Conservation (phyloP, 1,140 invertebrate genomes). For the Diorhabda elongata region DNA sequence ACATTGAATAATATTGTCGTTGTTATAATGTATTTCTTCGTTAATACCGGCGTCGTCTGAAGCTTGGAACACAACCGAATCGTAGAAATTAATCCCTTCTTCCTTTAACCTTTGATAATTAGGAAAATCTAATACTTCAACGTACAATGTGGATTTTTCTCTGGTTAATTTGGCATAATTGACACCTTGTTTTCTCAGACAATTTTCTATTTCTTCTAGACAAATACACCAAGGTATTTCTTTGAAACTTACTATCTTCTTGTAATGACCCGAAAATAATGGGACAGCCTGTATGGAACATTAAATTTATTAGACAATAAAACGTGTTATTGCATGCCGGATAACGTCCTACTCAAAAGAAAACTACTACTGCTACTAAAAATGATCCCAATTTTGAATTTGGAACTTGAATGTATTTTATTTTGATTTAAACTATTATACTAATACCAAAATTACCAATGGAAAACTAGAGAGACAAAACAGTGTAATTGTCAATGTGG, state of each 20-base stretch:
- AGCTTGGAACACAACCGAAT: slow-evolving; percentile 20
- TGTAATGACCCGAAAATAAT: slow-evolving; percentile 15
- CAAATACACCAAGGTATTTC: slow-evolving; percentile 31
- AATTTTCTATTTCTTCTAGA: slow-evolving; percentile 23
- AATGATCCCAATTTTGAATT: too few species aligned
- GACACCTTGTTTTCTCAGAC: slow-evolving; percentile 24
- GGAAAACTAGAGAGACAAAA: too few species aligned
- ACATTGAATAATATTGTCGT: slow-evolving; percentile 29
- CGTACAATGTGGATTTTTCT: slow-evolving; percentile 15
- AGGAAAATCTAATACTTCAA: slow-evolving; percentile 22
- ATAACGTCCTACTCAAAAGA: too few species aligned
- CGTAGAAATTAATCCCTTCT: slow-evolving; percentile 30
- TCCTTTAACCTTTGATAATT: slow-evolving; percentile 20
- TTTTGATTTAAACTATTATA: too few species aligned
- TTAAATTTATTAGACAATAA: neutral
- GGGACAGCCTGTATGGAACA: slow-evolving; percentile 7
- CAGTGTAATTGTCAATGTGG: too few species aligned
- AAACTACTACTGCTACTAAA: too few species aligned
- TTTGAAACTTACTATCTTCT: slow-evolving; percentile 22
- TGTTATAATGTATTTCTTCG: slow-evolving; percentile 15
- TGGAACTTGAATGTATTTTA: too few species aligned
- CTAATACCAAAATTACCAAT: too few species aligned
- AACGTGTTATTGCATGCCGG: too few species aligned
- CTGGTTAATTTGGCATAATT: slow-evolving; percentile 13
- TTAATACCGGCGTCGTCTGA: slow-evolving; percentile 15